A percentile compares a stretch with the other conserved stretches of the same genome.
Evolutionary conservation across 2,888 invertebrate genomes (phyloP).

Genomic region (Parascotia fuliginaria): DNA sequence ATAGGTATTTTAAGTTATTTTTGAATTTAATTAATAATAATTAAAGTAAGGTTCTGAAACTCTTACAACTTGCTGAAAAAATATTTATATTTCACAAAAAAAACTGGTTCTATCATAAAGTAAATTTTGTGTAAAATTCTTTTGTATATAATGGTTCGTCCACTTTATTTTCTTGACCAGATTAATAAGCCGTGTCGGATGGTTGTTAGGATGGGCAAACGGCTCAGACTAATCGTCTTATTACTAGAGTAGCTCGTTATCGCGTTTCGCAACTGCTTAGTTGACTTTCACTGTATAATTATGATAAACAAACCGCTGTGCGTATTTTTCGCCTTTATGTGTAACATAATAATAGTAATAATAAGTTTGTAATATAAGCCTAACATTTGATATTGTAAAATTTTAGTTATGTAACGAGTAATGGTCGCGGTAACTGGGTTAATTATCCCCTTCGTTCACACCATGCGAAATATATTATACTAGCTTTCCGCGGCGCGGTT

Average conservation of each 20-base stretch:
- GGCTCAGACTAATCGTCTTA: constrained; percentile 35
- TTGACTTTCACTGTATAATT: constrained; percentile 29
- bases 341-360: constrained; percentile 5
- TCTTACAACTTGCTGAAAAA: too few species aligned
- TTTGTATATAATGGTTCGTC: constrained; percentile 19
- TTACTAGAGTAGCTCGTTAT: constrained; percentile 36
- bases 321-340: constrained; percentile 1
- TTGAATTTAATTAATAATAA: too few species aligned
- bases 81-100: too few species aligned
- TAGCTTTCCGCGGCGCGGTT: too few species aligned
- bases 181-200: constrained; percentile 45
- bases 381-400: constrained; percentile 21
- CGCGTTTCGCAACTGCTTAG: constrained; percentile 29
- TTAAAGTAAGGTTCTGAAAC: too few species aligned
- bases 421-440: constrained; percentile 33
- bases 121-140: too few species aligned
- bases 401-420: constrained; percentile 33
- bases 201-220: constrained; percentile 21
- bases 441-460: constrained; percentile 38
- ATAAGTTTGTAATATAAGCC: constrained; percentile 9
- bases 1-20: constrained; percentile 11
- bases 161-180: constrained; percentile 25
- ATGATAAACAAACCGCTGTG: constrained; percentile 14
- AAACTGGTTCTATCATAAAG: too few species aligned
- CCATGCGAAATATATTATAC: constrained; percentile 13